Evolutionary conservation across 2,888 invertebrate genomes (phyloP), one percentile per base, ranked within the genome.

Genomic region (Mythimna vitellina): DNA sequence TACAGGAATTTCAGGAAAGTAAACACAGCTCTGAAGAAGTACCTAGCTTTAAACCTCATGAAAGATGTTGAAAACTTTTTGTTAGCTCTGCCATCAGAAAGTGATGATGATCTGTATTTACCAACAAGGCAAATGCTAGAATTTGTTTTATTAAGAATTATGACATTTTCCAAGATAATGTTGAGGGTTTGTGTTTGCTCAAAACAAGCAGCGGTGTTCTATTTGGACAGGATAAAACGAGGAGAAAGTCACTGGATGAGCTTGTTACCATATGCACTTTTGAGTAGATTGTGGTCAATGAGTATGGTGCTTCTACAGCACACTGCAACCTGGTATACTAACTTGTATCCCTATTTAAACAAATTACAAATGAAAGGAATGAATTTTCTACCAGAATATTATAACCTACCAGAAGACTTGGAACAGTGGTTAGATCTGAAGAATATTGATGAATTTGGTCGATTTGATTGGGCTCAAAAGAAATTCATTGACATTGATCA

Each of bases 51-150:
- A 25, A 92, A 95, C 67, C 81, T 97, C 6, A 84, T 94, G 42
- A 96, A 94, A 82, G 96, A 96, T 80, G 74, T 95, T 58, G 90
- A 94, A 73, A 89, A 86, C 71, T 96, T 96, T 84, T 54, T 73
- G 25, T 85, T 89, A 25, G 83, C 90, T 10, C 80, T 96, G 53
- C 95, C 95, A 12, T 88, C 88, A 57, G 86, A 89, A 42, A 90
- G 91, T 46, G 90, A 91, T 53, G 81, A 90, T 54, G 85, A 85
- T 60, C 77, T 73, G 29, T 93, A 93, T 85, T 90, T 97, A 63
- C 97, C 97, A n/a, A 96, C 97, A 6, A 93, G 92, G 77, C 97
- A 97, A 90, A 97, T 97, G 96, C 83, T 97, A 17, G 93, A 97
- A 85, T 97, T 96, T 91, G 81, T 97, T 29, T 88, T 97, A 62